Conservation (phyloP, 2,888 invertebrate genomes). For the Lithophane ornitopus region DNA sequence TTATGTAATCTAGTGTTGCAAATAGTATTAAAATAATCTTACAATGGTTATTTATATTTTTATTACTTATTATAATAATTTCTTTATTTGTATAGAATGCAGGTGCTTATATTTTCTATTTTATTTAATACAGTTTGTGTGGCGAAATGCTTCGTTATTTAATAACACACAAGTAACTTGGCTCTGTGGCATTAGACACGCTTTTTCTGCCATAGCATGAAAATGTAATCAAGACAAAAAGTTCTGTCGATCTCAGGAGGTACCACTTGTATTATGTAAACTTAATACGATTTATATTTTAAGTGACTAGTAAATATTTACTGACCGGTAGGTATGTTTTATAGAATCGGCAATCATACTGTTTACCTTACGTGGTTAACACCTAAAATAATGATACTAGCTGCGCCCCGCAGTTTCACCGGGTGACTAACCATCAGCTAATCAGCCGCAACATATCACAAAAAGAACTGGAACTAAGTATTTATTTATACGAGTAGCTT, state of each 20-base stretch:
- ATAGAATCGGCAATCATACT: slow-evolving; percentile 34
- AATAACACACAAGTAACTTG: slow-evolving; percentile 7
- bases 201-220: background rate
- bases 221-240: slow-evolving; percentile 19
- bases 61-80: background rate
- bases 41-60: background rate
- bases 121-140: background rate
- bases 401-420: no score
- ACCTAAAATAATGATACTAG: no score
- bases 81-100: no score
- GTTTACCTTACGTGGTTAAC: slow-evolving; percentile 48
- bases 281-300: slow-evolving; percentile 35
- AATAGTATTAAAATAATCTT: background rate
- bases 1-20: slow-evolving; percentile 4
- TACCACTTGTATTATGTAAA: slow-evolving; percentile 13
- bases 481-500: background rate
- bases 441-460: background rate
- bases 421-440: background rate
- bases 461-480: background rate
- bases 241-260: slow-evolving; percentile 2
- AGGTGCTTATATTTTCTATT: no score
- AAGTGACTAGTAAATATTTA: slow-evolving; percentile 36
- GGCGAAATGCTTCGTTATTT: slow-evolving; percentile 18
- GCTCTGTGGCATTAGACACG: background rate
- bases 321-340: slow-evolving; percentile 11